Evolutionary conservation across 2,113 vertebrate species (phyloP).

Genomic region (Candoia aspera): DNA sequence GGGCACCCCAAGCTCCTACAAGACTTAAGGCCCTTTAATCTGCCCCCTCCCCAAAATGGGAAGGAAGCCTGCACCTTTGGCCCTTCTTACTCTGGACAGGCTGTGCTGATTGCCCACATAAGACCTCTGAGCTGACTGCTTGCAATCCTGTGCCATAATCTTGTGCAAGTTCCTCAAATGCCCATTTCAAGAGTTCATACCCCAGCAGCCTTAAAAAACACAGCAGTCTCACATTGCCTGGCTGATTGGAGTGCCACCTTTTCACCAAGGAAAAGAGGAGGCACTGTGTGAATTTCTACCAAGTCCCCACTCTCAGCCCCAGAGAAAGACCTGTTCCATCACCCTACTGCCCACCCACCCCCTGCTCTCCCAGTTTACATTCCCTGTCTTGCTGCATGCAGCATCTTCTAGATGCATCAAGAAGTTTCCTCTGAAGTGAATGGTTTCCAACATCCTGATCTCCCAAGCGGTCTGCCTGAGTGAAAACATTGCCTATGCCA

Average conservation of each 20-base stretch:
- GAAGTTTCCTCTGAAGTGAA: background rate
- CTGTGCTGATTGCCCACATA: background rate
- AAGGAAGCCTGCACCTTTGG: no score
- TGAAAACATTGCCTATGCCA: background rate
- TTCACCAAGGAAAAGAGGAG: background rate
- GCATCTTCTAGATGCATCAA: background rate
- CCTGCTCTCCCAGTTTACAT: background rate
- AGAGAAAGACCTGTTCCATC: background rate
- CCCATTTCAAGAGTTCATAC: background rate
- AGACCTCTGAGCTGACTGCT: background rate
- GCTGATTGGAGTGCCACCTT: background rate
- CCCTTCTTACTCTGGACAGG: background rate
- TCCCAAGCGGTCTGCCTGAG: no score
- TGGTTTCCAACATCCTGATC: background rate
- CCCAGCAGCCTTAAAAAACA: no score
- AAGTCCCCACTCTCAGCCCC: background rate
- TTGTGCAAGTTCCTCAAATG: background rate
- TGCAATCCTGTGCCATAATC: background rate
- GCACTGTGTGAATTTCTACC: background rate
- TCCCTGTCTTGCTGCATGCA: background rate
- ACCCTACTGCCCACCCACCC: background rate
- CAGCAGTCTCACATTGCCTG: background rate
- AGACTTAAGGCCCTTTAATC: no score
- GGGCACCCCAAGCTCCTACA: no score
- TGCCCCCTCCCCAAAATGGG: no score